Base-by-base conservation (phyloP, 2,888 invertebrate genomes). In the Oegoconia quadripuncta region DNA sequence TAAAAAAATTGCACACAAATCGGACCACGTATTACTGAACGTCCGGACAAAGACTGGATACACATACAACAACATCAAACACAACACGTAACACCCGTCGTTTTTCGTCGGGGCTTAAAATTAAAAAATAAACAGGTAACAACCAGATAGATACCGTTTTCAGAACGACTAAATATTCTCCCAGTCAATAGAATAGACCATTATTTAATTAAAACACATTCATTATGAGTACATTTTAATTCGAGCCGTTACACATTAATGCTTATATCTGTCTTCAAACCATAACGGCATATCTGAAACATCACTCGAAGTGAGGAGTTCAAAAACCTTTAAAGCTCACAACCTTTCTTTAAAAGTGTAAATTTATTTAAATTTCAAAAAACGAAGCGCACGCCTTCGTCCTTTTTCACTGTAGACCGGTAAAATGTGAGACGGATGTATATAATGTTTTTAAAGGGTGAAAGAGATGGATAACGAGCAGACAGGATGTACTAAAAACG, bases 321-420 rank as follows among this genome's bases (percentile, higher is more conserved):
- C 76, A 74, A 66, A 48, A 63, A 76, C 74, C 79, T 64, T 56
- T 54, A 52, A 62, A 68, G 67, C 74, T 56, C 57, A 42, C 52
- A 57, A 55, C 59, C 63, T 72, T 74, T 69, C 76, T 74, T 76
- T 80, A 70, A 78, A 80, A 77, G 80, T 82, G 82, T 81, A 83
- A 83, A 83, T 82, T 80, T 83, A 83, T 83, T 82, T 74, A 82
- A 81, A 82, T 81, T 81, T 75, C 62, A 77, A 77, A 78, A 80
- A 79, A 76, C 55, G 55, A 74, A 66, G 57, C 59, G 54, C 58
- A 64, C 63, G 67, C 70, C 61, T 62, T 73, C 70, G 68, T 74
- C 76, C 78, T 74, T 77, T 55, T 67, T 59, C 64, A 64, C 65
- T 68, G 56, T 56, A 64, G 49, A 45, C 44, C 42, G 39, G 33